Evolutionary conservation across 2,797 vertebrate genomes (phyloP), one percentile per base, ranked within the genome.

Genomic region (Taenioides sp.): DNA sequence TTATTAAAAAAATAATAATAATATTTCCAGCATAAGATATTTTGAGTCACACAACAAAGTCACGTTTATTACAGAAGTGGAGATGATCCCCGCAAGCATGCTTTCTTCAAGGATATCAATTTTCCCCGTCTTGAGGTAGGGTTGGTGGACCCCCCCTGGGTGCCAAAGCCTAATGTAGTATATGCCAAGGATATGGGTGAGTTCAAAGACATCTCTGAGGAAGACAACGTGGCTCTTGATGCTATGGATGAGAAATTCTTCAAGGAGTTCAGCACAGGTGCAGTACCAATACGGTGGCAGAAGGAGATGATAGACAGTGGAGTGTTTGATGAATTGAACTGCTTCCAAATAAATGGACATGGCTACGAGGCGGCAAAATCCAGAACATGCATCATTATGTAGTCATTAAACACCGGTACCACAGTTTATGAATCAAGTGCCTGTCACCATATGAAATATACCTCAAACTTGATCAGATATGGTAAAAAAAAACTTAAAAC

Each of bases 241-340:
- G 86, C 91, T 64, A 94, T 92, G 76, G 96, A 96, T 75, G 87
- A 91, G 69, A 93, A 89, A 34, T 96, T 97, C 89, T 97, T 94
- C 86, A 90, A 92, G 65, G 94, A 89, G 82, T 97, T 97, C 90
- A 93, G 94, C 4, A 96, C 96, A 0, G 96, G 96, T 10, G 95
- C 96, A 0, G 91, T 96, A 43, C 71, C 95, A 20, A 89, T 94
- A 64, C 81, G 85, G 3, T 96, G 96, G 96, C 96, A 96, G 87
- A 93, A 94, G 76, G 96, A 97, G 86, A 95, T 97, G 69, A 94
- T 97, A 34, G 94, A 97, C 79, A 95, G 90, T 0, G 95, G 95
- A 70, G 84, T 96, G 43, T 98, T 95, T 77, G 95, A 95, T 0
- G 94, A 98, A 71, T 89, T 96, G 57, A 97, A 94, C 20, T 82